phyloP scores from a whole-genome alignment of 2,113 vertebrate species.

The Aphyosemion australe region DNA sequence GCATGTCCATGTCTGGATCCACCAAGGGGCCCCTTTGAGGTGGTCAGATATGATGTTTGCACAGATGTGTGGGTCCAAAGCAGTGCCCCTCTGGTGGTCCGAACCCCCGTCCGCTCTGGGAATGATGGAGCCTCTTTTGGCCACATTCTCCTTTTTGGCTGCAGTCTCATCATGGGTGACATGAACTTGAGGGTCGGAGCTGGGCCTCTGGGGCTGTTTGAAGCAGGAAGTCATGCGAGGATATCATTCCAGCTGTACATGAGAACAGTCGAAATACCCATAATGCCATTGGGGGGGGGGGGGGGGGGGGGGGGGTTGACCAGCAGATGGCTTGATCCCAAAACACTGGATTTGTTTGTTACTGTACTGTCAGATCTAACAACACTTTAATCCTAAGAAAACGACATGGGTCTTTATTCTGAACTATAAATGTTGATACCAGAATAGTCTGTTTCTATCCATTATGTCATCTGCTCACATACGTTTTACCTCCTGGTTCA shows the following conservation, averaged over 20 bases:
- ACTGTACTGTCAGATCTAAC: too few species aligned
- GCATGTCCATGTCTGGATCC: conserved; percentile 57
- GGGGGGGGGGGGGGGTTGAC: conserved; percentile 8
- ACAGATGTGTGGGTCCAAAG: conserved; percentile 78
- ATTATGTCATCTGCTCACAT: too few species aligned
- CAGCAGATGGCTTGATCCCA: background rate
- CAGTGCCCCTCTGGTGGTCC: conserved; percentile 51
- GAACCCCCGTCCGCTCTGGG: conserved; percentile 34
- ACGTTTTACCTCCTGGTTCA: background rate
- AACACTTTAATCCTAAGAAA: too few species aligned
- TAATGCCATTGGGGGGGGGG: too few species aligned
- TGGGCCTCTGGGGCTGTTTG: conserved; percentile 26
- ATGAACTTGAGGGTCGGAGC: conserved; percentile 47
- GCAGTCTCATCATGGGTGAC: conserved; percentile 49
- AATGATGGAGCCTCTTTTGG: conserved; percentile 37
- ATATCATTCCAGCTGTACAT: conserved; percentile 36
- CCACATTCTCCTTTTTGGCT: conserved; percentile 5
- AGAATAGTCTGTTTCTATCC: too few species aligned
- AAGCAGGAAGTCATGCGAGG: conserved; percentile 13
- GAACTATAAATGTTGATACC: too few species aligned
- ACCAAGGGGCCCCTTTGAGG: conserved; percentile 55
- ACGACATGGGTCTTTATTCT: too few species aligned
- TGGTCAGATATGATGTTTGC: conserved; percentile 74
- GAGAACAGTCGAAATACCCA: conserved; percentile 17
- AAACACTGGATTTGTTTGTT: too few species aligned